Conservation (phyloP, 2,797 vertebrate genomes). For the Microctenopoma steveboyesi region DNA sequence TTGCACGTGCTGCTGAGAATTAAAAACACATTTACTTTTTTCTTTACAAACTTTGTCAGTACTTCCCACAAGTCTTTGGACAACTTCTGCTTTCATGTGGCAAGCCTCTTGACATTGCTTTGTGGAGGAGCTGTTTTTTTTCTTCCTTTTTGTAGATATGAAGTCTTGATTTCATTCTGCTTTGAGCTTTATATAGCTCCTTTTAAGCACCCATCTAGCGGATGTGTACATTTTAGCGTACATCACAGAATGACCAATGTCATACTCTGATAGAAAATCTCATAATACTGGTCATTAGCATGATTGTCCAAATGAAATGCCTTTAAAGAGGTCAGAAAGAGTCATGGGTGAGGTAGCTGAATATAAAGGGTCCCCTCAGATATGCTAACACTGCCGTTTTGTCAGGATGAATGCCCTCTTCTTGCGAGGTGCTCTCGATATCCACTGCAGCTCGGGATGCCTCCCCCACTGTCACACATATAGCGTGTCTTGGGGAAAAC, state of each 20-base stretch:
- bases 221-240: slow-evolving; percentile 52
- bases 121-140: slow-evolving; percentile 56
- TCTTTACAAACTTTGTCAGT: slow-evolving; percentile 78
- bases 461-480: slow-evolving; percentile 54
- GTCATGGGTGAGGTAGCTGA: slow-evolving; percentile 19
- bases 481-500: slow-evolving; percentile 49
- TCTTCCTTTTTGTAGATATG: slow-evolving; percentile 64
- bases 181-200: slow-evolving; percentile 76
- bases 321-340: slow-evolving; percentile 25
- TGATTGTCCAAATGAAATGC: slow-evolving; percentile 27
- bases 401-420: slow-evolving; percentile 57
- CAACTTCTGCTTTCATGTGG: slow-evolving; percentile 79
- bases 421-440: slow-evolving; percentile 54
- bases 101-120: slow-evolving; percentile 79
- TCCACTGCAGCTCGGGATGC: slow-evolving; percentile 47
- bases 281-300: slow-evolving; percentile 45
- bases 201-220: slow-evolving; percentile 62
- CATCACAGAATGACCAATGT: slow-evolving; percentile 47
- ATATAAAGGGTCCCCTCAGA: slow-evolving; percentile 26
- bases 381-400: slow-evolving; percentile 40
- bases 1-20: slow-evolving; percentile 76
- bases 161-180: slow-evolving; percentile 73
- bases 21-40: slow-evolving; percentile 79
- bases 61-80: slow-evolving; percentile 72
- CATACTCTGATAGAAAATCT: slow-evolving; percentile 35